Evolutionary conservation across 2,888 invertebrate species (phyloP).

Genomic region (Leptura quadrifasciata): DNA sequence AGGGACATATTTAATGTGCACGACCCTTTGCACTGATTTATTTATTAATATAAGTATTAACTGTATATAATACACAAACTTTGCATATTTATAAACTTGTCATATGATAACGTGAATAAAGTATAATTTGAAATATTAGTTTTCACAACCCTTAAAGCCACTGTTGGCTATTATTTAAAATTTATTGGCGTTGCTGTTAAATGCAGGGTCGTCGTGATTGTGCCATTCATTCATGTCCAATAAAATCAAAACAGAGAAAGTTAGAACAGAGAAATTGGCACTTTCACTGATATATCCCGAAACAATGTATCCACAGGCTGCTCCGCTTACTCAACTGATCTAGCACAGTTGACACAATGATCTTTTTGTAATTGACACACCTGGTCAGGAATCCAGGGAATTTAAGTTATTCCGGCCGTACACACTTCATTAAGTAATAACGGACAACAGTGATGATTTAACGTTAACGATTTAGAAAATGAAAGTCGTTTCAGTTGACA

Average conservation of each 20-base stretch:
- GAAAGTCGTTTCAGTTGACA: slow-evolving; percentile 57
- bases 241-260: slow-evolving; percentile 52
- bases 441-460: slow-evolving; percentile 48
- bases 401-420: slow-evolving; percentile 13
- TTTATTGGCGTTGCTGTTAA: too few relatives aligned
- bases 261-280: slow-evolving; percentile 54
- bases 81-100: too few relatives aligned
- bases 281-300: slow-evolving; percentile 52
- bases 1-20: too few relatives aligned
- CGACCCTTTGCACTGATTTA: too few relatives aligned
- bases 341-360: neutral
- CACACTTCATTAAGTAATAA: neutral
- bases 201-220: too few relatives aligned
- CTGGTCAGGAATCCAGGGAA: slow-evolving; percentile 37
- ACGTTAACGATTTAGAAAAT: slow-evolving; percentile 50
- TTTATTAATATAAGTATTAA: too few relatives aligned
- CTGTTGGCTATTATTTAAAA: too few relatives aligned
- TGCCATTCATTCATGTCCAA: neutral
- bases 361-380: slow-evolving; percentile 43
- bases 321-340: neutral
- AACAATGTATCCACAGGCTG: neutral
- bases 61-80: too few relatives aligned
- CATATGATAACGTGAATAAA: too few relatives aligned
- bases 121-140: too few relatives aligned
- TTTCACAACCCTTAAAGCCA: too few relatives aligned